Percentiles rank a stretch among this genome's conserved stretches.
Evolutionary conservation across 2,888 invertebrate genomes (phyloP).

Genomic region (Drosophila nr. medialis): DNA sequence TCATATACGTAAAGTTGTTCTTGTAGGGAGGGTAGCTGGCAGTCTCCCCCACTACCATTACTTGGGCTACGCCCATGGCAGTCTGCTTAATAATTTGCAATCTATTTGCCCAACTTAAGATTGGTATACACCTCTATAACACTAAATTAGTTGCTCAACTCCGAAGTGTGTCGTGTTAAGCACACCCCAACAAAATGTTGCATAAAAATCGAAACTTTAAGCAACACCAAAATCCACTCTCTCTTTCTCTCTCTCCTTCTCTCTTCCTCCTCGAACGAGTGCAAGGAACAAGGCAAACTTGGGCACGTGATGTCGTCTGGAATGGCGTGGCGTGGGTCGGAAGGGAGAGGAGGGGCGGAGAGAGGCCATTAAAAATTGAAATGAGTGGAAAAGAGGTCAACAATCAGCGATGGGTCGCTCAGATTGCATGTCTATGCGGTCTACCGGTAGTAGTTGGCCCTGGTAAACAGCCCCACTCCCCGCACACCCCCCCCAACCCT

Average conservation of each 20-base stretch:
- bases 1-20: not conserved
- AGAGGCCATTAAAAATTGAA: slow-evolving; percentile 28
- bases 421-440: slow-evolving; percentile 73
- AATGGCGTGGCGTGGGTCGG: slow-evolving; percentile 4
- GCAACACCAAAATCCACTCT: slow-evolving; percentile 32
- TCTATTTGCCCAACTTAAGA: slow-evolving; percentile 27
- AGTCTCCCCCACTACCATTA: not conserved
- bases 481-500: not conserved
- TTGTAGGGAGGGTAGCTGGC: not conserved
- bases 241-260: not conserved
- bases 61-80: not conserved
- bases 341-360: slow-evolving; percentile 26
- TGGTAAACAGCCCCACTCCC: not conserved
- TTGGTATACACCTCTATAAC: slow-evolving; percentile 34
- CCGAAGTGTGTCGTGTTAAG: slow-evolving; percentile 17
- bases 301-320: slow-evolving; percentile 36
- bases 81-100: slow-evolving; percentile 1
- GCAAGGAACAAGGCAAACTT: slow-evolving; percentile 35
- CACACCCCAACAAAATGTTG: slow-evolving; percentile 34
- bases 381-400: slow-evolving; percentile 73
- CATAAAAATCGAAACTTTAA: slow-evolving; percentile 67
- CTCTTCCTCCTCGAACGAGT: not conserved
- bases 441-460: slow-evolving; percentile 24
- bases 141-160: slow-evolving; percentile 31
- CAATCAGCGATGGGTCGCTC: slow-evolving; percentile 55